A percentile compares a stretch with the other conserved stretches of the same genome.
Evolutionary conservation across 92 coral and sea anemone genomes (phyloP).

Genomic region (Galaxea fascicularis): DNA sequence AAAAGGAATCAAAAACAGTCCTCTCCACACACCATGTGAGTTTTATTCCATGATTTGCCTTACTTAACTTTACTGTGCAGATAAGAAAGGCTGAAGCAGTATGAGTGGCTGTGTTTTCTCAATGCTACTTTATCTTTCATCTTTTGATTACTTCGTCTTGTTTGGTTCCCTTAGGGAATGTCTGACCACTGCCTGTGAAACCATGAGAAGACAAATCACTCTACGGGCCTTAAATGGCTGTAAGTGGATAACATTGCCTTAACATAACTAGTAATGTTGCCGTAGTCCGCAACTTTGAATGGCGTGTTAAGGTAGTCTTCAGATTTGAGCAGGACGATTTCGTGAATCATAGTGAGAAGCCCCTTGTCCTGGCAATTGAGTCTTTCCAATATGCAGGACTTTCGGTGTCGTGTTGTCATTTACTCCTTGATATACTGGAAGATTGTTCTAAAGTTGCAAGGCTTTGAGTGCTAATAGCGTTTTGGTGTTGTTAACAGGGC

Average conservation of each 20-base stretch:
- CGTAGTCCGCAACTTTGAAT: background rate
- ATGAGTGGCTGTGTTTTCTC: background rate
- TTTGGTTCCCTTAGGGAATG: conserved; percentile 66
- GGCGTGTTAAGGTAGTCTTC: no score
- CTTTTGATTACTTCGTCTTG: background rate
- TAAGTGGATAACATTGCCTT: conserved; percentile 51
- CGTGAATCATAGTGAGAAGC: no score
- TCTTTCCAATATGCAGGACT: no score
- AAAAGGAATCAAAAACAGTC: conserved; percentile 74
- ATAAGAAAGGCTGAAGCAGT: background rate
- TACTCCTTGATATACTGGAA: background rate
- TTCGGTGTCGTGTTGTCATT: background rate
- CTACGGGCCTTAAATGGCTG: conserved; percentile 97
- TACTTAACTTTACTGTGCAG: background rate
- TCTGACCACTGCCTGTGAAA: conserved; percentile 92
- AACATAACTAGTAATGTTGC: background rate
- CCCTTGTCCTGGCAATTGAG: no score
- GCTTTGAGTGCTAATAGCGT: background rate
- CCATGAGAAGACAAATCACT: conserved; percentile 90
- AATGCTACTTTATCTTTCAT: background rate
- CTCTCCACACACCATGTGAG: conserved; percentile 73
- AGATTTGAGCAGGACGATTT: no score
- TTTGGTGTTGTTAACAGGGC: conserved; percentile 66
- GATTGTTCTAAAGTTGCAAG: background rate
- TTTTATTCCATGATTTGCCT: background rate